Evolutionary conservation across 2,113 vertebrate species (phyloP).

Genomic region (Prunella himalayana): DNA sequence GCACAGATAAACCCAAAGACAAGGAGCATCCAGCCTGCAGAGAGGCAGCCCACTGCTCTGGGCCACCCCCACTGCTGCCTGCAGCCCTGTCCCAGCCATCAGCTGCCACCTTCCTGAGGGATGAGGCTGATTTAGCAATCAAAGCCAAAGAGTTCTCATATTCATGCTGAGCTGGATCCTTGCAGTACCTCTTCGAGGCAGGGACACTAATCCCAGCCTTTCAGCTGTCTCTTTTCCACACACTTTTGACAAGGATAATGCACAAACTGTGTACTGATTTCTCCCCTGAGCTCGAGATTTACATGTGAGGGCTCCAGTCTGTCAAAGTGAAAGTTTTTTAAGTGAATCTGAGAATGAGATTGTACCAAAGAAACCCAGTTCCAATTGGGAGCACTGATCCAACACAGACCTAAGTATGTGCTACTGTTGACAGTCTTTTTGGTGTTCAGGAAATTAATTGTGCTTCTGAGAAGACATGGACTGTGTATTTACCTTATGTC

Average conservation of each 20-base stretch:
- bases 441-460: rapidly evolving
- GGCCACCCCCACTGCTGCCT: background rate
- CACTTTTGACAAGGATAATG: background rate
- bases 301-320: background rate
- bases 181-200: background rate
- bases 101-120: background rate
- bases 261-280: background rate
- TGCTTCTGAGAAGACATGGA: background rate
- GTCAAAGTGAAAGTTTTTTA: background rate
- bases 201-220: background rate
- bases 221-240: background rate
- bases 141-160: background rate
- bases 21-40: background rate
- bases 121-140: background rate
- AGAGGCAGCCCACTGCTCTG: background rate
- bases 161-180: background rate
- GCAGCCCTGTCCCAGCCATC: rapidly evolving
- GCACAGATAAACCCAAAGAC: background rate
- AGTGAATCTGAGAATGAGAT: background rate
- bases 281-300: rapidly evolving
- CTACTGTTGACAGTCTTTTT: background rate
- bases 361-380: background rate
- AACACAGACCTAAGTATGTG: background rate
- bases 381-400: background rate
- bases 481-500: background rate